Conservation (phyloP, 2,797 vertebrate species). For the Xerus rutilus region DNA sequence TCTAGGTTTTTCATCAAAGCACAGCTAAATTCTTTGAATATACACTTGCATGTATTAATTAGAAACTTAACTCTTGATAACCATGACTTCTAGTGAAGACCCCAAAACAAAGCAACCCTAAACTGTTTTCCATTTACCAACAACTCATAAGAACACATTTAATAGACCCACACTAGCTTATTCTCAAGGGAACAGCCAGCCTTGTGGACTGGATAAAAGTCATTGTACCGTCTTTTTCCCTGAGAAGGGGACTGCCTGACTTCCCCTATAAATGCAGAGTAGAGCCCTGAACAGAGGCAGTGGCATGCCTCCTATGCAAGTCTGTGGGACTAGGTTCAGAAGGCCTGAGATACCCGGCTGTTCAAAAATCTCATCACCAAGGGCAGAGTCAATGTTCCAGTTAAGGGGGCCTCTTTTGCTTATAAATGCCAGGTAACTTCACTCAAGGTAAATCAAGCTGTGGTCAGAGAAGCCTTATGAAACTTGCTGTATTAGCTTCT, state of each 20-base stretch:
- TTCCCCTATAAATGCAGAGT: not conserved
- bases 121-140: too few relatives aligned
- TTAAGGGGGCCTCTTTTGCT: not conserved
- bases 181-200: not conserved
- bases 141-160: too few relatives aligned
- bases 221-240: too few relatives aligned
- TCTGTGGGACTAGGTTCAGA: not conserved
- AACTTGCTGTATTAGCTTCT: not conserved
- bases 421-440: not conserved
- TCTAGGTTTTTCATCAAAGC: too few relatives aligned
- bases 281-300: too few relatives aligned
- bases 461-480: not conserved
- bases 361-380: not conserved
- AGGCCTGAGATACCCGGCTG: not conserved
- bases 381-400: not conserved
- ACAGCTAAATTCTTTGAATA: too few relatives aligned
- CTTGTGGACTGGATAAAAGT: not conserved
- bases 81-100: too few relatives aligned
- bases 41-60: too few relatives aligned
- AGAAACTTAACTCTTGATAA: too few relatives aligned
- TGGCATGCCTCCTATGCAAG: not conserved
- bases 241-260: not conserved
- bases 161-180: not conserved
- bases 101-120: too few relatives aligned
- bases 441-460: not conserved